Base-by-base conservation (phyloP, 2,888 invertebrate species). In the Polydrusus tereticollis region DNA sequence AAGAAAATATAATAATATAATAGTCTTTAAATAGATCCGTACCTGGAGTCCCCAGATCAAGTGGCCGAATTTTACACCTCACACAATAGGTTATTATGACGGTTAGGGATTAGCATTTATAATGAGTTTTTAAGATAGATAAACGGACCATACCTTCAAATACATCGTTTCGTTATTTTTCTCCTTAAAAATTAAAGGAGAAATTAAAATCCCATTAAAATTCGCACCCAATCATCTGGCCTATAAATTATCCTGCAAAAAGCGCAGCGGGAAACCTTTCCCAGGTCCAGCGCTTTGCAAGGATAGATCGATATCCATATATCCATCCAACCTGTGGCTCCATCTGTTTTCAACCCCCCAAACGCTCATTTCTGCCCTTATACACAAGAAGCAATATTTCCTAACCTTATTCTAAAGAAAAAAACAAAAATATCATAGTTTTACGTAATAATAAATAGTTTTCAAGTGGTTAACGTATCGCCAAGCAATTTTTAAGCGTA, bases 361-460 rank as follows among this genome's bases (percentile, higher is more conserved):
- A 72, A 29, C 43, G 20, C 29, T 45, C 57, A 66, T 41, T 68
- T 68, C 64, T 20, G 57, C 68, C 67, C 68, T 16, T 14, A 58
- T 63, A 68, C 47, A 64, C 64, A 68, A 68, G 41, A 72, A 72
- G 68, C 72, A 72, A 72, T 72, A 72, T 62, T 67, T 67, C 55
- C 72, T 72, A 72, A 72, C 72, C 72, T 67, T 67, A 72, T 45
- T 57, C 21, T 62, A 62, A 62, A 60, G 20, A 41, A 45, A 45
- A 43, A 16, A 23, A 7, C 8, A 26, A 12, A 10, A 41, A 41
- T 43, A 59, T 59, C 23, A 23, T 29, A 23, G 6, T 23, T 21
- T 26, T 41, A 18, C 14, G 8, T n/a, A 14, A 23, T 12, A 58
- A 52, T 29, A 33, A 60, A 55, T 60, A 21, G 29, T 60, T 43